Conservation (phyloP, 2,888 invertebrate genomes). For the Disparrhopalites patrizii region DNA sequence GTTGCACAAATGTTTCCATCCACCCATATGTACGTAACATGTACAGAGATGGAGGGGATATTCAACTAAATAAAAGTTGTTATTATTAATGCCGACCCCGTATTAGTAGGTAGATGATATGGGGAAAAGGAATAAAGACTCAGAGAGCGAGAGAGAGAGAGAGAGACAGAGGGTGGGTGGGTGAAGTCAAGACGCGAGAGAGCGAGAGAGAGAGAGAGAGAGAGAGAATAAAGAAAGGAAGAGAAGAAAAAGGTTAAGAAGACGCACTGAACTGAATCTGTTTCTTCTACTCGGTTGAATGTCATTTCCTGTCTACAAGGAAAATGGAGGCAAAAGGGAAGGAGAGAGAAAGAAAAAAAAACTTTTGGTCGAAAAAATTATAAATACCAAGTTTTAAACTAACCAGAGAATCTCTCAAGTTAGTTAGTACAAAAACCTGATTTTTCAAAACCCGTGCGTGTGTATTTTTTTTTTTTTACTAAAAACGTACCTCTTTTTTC, state of each 20-base stretch:
- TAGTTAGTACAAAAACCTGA: too few relatives aligned
- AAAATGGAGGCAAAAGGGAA: too few relatives aligned
- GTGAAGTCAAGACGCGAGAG: conserved; percentile 6
- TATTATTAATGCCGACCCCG: neutral
- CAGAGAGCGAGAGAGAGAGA: neutral
- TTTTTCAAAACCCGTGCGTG: too few relatives aligned
- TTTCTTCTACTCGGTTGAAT: conserved; percentile 30
- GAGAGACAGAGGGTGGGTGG: conserved; percentile 3
- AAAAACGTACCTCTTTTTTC: too few relatives aligned
- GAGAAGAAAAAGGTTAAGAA: conserved; percentile 28
- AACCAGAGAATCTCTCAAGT: conserved; percentile 9
- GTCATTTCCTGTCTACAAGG: conserved; percentile 32
- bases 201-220: conserved; percentile 6
- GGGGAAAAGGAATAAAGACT: neutral
- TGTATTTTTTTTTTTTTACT: too few relatives aligned
- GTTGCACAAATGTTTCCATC: too few relatives aligned
- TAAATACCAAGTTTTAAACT: conserved; percentile 8
- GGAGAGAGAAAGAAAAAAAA: too few relatives aligned
- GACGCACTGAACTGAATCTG: conserved; percentile 33
- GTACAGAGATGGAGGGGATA: too few relatives aligned
- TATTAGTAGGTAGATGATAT: neutral
- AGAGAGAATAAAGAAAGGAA: conserved; percentile 17
- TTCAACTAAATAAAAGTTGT: too few relatives aligned
- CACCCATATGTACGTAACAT: too few relatives aligned
- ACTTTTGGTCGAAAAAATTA: conserved; percentile 3